phyloP scores from a whole-genome alignment of 2,113 vertebrate species.

The Corynorhinus townsendii region DNA sequence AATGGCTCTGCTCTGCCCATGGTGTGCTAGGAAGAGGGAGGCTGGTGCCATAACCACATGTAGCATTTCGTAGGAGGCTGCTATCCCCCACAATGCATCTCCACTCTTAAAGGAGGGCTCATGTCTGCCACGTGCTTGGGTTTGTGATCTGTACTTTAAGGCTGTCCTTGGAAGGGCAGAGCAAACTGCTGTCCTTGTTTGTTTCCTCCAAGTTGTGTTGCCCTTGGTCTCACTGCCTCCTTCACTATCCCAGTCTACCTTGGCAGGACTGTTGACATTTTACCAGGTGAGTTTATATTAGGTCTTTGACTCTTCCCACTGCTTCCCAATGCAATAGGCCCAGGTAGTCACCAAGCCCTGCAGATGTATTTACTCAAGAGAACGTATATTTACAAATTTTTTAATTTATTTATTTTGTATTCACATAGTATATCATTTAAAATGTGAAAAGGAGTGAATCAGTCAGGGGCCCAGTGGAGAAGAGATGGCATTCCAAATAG shows the following conservation, averaged over 20 bases:
- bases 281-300: not conserved
- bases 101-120: not conserved
- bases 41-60: not conserved
- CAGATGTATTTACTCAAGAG: not conserved
- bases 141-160: not conserved
- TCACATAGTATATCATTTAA: not conserved
- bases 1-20: not conserved
- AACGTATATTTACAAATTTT: not conserved
- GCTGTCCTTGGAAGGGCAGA: not conserved
- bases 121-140: not conserved
- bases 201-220: not conserved
- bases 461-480: not conserved
- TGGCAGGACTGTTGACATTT: not conserved
- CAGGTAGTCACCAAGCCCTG: not conserved
- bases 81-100: fast-evolving
- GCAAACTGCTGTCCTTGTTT: not conserved
- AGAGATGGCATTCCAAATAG: not conserved
- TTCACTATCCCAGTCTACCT: not conserved
- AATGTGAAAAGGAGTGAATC: not conserved
- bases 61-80: not conserved
- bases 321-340: not conserved
- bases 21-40: not conserved
- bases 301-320: not conserved
- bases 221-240: not conserved
- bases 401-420: not conserved